Evolutionary conservation across 1,140 invertebrate genomes (phyloP).

Genomic region (Lepidostoma basale): DNA sequence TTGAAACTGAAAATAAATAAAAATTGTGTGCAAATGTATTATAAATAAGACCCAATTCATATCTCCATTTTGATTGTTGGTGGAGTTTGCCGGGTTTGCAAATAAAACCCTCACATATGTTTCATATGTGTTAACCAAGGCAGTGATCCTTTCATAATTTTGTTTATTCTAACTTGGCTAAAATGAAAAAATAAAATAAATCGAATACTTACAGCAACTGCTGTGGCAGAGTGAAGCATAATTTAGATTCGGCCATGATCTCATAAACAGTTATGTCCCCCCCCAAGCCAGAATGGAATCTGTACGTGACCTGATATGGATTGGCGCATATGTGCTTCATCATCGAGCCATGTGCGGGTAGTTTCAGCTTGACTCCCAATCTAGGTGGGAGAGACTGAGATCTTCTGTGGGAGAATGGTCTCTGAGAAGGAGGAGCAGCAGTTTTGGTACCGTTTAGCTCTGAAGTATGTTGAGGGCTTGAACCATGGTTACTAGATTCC

Average conservation of each 20-base stretch:
- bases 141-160: too few relatives aligned
- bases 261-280: conserved; percentile 93
- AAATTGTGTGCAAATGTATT: too few relatives aligned
- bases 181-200: not conserved
- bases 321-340: conserved; percentile 76
- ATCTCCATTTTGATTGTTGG: too few relatives aligned
- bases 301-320: conserved; percentile 81
- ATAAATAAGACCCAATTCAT: too few relatives aligned
- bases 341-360: conserved; percentile 64
- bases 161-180: not conserved
- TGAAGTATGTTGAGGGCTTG: conserved; percentile 69
- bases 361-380: conserved; percentile 78
- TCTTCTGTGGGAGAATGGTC: conserved; percentile 71
- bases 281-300: conserved; percentile 88
- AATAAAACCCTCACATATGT: too few relatives aligned
- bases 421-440: conserved; percentile 13
- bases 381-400: conserved; percentile 85
- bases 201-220: conserved; percentile 80
- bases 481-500: conserved; percentile 73
- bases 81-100: too few relatives aligned
- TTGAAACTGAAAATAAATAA: too few relatives aligned
- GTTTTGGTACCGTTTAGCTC: conserved; percentile 40
- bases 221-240: conserved; percentile 86
- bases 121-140: too few relatives aligned
- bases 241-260: conserved; percentile 88